phyloP scores from a whole-genome alignment of 1,140 invertebrate species.

The Leucophenga varia region DNA sequence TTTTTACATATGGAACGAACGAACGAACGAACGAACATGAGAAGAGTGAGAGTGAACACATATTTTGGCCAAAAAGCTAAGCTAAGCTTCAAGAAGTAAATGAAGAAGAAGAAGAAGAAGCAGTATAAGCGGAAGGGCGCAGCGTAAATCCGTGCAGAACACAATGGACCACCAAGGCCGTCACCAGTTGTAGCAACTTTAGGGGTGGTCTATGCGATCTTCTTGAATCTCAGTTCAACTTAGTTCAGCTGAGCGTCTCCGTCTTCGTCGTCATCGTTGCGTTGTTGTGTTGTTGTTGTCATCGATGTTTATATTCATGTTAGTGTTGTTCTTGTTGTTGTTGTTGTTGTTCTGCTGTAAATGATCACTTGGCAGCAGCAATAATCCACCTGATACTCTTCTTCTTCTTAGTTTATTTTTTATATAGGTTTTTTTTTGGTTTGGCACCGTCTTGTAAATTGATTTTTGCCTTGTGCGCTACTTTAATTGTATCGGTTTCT shows the following conservation, averaged over 20 bases:
- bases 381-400: constrained; percentile 1
- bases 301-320: constrained; percentile 35
- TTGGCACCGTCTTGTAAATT: too few relatives aligned
- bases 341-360: background rate
- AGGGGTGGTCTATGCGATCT: constrained; percentile 26
- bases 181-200: constrained; percentile 1
- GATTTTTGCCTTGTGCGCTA: too few relatives aligned
- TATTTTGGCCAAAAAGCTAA: too few relatives aligned
- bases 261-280: constrained; percentile 21
- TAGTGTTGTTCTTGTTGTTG: constrained; percentile 11
- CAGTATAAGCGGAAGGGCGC: too few relatives aligned
- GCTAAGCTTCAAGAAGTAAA: too few relatives aligned
- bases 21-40: too few relatives aligned
- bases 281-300: constrained; percentile 19
- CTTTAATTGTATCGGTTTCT: too few relatives aligned
- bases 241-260: constrained; percentile 2
- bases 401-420: background rate
- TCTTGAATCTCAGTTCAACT: too few relatives aligned
- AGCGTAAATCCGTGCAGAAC: constrained; percentile 25
- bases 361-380: background rate
- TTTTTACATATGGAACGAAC: too few relatives aligned
- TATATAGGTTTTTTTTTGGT: too few relatives aligned
- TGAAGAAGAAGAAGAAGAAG: too few relatives aligned
- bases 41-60: too few relatives aligned
- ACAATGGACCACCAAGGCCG: constrained; percentile 8